Evolutionary conservation across 2,888 invertebrate species (phyloP), one percentile per base, ranked within the genome.

Genomic region (Meteorus cinctellus): DNA sequence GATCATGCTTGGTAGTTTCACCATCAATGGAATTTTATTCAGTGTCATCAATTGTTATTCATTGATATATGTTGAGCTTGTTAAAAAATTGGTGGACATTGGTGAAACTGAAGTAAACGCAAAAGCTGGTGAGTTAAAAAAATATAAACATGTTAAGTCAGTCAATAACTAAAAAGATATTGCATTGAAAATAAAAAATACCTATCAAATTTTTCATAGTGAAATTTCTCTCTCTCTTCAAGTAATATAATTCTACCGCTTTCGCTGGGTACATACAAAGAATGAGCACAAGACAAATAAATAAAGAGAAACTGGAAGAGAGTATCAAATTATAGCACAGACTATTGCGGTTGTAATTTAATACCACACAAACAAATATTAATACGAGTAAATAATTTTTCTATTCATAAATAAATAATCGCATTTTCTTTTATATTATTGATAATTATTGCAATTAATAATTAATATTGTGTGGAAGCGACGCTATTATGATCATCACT

Each of bases 11-110:
- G 96, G 94, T 62, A 96, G 97, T 76, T 96, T 97, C 89, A 91
- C 96, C 76, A 95, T 95, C 85, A 97, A 98, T 90, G 97, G 97
- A 6, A 94, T 97, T 70, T 91, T 98, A 71, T 97, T 97, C 89
- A 96, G 97, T 66, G 93, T 96, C 63, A 96, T 98, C 85, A 98
- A 98, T 91, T 95, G 95, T 0, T 97, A 95, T 87, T 95, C 97
- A 81, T 93, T 96, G 36, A 92, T 97, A 80, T 96, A 95, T 87
- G 91, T 92, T 8, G 93, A 94, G 80, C 92, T 97, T 63, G 92
- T 92, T 83, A 91, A 92, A 69, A 92, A 93, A 83, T 90, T 96
- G 77, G 88, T 91, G 76, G 90, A 90, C n/a, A 91, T 92, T 75
- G 94, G 94, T 24, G 93, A 94, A 65, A 89, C 91, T 4, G 95